Evolutionary conservation across 2,113 vertebrate genomes (phyloP), one percentile per base, ranked within the genome.

Genomic region (Coryphaenoides rupestris): DNA sequence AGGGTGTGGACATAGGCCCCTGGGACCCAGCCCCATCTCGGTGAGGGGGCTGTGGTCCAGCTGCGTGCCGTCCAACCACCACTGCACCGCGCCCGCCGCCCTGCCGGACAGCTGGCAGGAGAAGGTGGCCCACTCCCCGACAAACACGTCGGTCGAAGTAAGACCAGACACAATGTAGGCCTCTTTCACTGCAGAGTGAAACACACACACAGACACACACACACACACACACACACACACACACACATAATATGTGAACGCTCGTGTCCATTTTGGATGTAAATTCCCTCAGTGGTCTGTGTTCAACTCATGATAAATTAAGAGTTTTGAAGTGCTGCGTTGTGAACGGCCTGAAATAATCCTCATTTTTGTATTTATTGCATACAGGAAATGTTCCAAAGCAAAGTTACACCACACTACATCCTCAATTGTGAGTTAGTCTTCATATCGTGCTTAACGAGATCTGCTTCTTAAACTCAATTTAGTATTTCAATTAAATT

Each of bases 101-200:
- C 76, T 70, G 13, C 82, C 80, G 61, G 94, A 96, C 68, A 95
- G 90, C 88, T 96, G 90, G 21, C 95, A 98, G 89, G 92, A 93
- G 89, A 99, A 99, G 0, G 88, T 89, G 80, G 96, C 95, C 60
- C 90, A 90, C 82, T 99, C 95, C 47, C 96, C 96, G 77, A 95
- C 93, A 94, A 99, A 98, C 88, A 98, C 93, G 66, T 98, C 95
- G 60, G 84, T 92, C 78, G 89, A 92, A 90, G 92, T 94, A 91
- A 99, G 90, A 89, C 92, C 95, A 84, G 80, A 90, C 76, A 96
- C 91, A 92, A 99, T 89, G 86, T 87, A 84, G 82, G 90, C 87
- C 72, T 92, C 93, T 83, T 92, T 91, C 79, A 91, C 96, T 99
- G 95, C 56, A 76, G 71, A 83, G 91, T 80, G 87, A 86, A 92